Percentiles rank a stretch among this genome's conserved stretches.
These are phyloP conservation scores for Heliconius eleuchia DNA, from an alignment of 1,140 invertebrate genomes.

Conservation along the genomic window DNA sequence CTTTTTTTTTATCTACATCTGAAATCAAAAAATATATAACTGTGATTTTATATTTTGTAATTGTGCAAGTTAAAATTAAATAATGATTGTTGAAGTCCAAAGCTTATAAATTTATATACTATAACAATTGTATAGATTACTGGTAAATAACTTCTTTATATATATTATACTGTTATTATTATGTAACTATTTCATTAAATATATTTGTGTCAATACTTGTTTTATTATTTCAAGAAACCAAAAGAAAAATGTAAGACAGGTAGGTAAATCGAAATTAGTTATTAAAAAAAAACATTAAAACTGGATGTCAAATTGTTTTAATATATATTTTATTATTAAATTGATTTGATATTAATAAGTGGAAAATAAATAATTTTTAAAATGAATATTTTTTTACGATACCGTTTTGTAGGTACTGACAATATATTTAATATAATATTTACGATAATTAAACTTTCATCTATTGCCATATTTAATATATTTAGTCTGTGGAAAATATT, in stretches of 20 bases:
- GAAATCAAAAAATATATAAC: conserved; percentile 25
- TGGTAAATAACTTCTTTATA: conserved; percentile 36
- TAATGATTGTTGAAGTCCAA: conserved; percentile 44
- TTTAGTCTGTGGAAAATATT: neutral
- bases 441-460: too few relatives aligned
- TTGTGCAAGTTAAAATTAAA: conserved; percentile 33
- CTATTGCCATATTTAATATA: neutral
- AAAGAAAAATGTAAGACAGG: neutral
- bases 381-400: too few relatives aligned
- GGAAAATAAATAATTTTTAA: too few relatives aligned
- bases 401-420: too few relatives aligned
- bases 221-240: neutral
- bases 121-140: conserved; percentile 42
- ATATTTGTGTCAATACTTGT: conserved; percentile 41
- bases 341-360: too few relatives aligned
- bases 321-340: too few relatives aligned
- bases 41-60: conserved; percentile 45
- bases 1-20: conserved; percentile 10
- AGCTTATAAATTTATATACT: conserved; percentile 39
- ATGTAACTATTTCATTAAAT: conserved; percentile 52
- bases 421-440: too few relatives aligned
- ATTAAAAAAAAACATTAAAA: too few relatives aligned
- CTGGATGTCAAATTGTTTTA: too few relatives aligned
- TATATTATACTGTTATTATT: conserved; percentile 46
- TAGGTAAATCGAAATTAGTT: neutral